phyloP scores from a whole-genome alignment of 2,888 invertebrate genomes.

The Chesias legatella region DNA sequence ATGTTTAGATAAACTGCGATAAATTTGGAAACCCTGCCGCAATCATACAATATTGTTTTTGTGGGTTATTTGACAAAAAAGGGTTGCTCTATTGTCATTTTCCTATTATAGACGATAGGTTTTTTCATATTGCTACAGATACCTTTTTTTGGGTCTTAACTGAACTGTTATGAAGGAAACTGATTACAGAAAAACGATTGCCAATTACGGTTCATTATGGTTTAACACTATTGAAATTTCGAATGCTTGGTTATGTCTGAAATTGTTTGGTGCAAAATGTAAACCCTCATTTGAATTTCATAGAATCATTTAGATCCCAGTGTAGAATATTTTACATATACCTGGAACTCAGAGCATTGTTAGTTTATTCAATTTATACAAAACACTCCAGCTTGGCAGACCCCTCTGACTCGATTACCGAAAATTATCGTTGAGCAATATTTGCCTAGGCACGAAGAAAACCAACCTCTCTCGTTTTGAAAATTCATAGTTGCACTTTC shows the following conservation, averaged over 20 bases:
- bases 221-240: too few relatives aligned
- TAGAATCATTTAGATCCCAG: constrained; percentile 1
- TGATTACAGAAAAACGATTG: too few relatives aligned
- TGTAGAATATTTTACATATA: constrained; percentile 12
- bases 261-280: background rate
- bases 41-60: constrained; percentile 31
- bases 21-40: constrained; percentile 23
- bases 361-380: constrained; percentile 11
- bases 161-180: background rate
- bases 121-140: constrained; percentile 4
- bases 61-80: constrained; percentile 28
- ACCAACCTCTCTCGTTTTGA: background rate
- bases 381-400: constrained; percentile 7
- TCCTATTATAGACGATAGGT: constrained; percentile 13
- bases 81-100: constrained; percentile 23
- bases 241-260: too few relatives aligned
- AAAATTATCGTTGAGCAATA: constrained; percentile 10
- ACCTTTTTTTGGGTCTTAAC: background rate
- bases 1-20: constrained; percentile 35
- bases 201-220: too few relatives aligned
- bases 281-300: background rate
- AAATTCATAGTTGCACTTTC: too few relatives aligned
- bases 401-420: constrained; percentile 15
- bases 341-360: constrained; percentile 2
- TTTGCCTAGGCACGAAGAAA: constrained; percentile 5